Percentiles rank a stretch among this genome's conserved stretches.
phyloP scores from a whole-genome alignment of 2,113 vertebrate genomes.

The Melanocharis versteri region DNA sequence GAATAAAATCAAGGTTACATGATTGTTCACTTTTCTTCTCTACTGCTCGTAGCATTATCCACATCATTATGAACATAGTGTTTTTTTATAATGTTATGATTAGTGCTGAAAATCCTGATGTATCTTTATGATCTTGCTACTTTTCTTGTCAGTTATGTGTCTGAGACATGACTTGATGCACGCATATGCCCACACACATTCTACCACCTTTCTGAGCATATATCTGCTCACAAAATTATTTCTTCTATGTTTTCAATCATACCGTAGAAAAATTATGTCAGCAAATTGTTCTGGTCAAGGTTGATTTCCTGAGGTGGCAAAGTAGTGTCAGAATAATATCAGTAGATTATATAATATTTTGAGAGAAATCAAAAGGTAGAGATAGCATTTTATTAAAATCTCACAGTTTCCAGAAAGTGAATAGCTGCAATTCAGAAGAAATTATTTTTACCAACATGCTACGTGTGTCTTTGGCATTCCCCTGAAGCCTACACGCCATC shows the following conservation, averaged over 20 bases:
- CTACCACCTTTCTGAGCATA: not conserved
- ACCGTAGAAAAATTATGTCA: not conserved
- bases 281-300: not conserved
- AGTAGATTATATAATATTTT: not conserved
- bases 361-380: not conserved
- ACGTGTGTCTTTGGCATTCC: not conserved
- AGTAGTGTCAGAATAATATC: not conserved
- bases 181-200: not conserved
- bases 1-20: conserved; percentile 16
- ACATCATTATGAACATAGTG: not conserved
- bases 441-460: not conserved
- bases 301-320: not conserved
- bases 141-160: conserved; percentile 25
- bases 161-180: not conserved
- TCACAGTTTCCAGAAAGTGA: not conserved
- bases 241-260: not conserved
- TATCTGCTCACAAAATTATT: not conserved
- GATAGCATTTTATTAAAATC: not conserved
- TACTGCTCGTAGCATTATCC: not conserved
- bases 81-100: conserved; percentile 17
- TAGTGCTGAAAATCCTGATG: not conserved
- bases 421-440: not conserved
- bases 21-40: conserved; percentile 33
- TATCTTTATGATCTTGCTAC: conserved; percentile 40
- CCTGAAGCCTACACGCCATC: not conserved